Conservation (phyloP, 2,797 vertebrate species). For the Gambelia wislizenii region DNA sequence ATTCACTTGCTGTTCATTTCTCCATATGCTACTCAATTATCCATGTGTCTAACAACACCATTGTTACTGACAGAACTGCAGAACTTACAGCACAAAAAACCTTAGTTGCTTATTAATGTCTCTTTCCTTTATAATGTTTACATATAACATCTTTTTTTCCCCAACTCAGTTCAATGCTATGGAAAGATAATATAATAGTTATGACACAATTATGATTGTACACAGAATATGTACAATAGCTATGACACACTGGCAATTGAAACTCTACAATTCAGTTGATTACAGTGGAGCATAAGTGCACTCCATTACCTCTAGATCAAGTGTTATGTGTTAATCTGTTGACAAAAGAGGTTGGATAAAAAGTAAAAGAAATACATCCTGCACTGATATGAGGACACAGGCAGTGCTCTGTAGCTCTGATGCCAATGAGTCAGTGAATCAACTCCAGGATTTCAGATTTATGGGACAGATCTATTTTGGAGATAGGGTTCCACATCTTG, state of each 20-base stretch:
- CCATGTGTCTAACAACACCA: not conserved
- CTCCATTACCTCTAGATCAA: not conserved
- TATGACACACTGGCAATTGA: not conserved
- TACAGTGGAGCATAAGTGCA: not conserved
- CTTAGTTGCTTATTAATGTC: not conserved
- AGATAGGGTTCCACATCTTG: no score
- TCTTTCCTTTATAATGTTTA: not conserved
- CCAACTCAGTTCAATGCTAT: not conserved
- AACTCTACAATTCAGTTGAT: not conserved
- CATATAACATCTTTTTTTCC: not conserved
- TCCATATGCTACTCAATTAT: not conserved
- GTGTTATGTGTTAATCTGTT: not conserved
- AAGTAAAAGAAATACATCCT: slow-evolving; percentile 3
- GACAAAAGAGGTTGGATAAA: not conserved
- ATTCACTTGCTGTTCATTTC: slow-evolving; percentile 14
- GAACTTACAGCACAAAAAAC: not conserved
- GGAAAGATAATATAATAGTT: not conserved
- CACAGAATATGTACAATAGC: not conserved
- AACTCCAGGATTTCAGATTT: no score
- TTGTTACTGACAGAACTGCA: not conserved
- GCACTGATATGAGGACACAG: not conserved
- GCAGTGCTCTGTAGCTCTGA: no score
- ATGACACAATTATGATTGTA: no score
- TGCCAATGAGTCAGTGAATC: no score
- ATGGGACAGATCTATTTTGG: no score